These are phyloP conservation scores for Drosophila percnosoma DNA, from an alignment of 2,888 invertebrate genomes.

Conservation along the genomic window DNA sequence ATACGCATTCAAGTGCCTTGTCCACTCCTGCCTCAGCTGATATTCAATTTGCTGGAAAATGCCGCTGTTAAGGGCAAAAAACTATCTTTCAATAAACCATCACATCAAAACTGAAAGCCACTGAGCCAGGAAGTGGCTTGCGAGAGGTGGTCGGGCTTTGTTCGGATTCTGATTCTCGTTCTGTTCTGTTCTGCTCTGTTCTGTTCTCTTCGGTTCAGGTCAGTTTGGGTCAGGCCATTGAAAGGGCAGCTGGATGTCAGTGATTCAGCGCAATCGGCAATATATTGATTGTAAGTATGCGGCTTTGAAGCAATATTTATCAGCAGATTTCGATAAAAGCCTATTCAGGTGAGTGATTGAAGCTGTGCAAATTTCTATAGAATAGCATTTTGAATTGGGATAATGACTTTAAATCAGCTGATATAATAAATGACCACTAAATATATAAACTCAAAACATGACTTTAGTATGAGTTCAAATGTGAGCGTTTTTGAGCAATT, in stretches of 20 bases:
- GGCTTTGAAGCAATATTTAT: slow-evolving; percentile 62
- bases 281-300: slow-evolving; percentile 59
- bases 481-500: slow-evolving; percentile 41
- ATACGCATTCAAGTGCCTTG: slow-evolving; percentile 71
- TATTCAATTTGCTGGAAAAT: slow-evolving; percentile 81
- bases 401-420: slow-evolving; percentile 6
- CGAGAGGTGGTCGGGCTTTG: slow-evolving; percentile 16
- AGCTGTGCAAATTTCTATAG: background rate
- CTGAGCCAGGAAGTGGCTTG: slow-evolving; percentile 58
- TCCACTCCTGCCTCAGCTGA: slow-evolving; percentile 51
- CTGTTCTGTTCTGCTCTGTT: slow-evolving; percentile 15
- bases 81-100: slow-evolving; percentile 73
- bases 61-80: slow-evolving; percentile 62
- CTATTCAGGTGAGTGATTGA: slow-evolving; percentile 46
- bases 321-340: slow-evolving; percentile 50
- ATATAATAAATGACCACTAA: background rate
- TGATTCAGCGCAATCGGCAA: slow-evolving; percentile 77
- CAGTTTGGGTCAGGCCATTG: slow-evolving; percentile 7
- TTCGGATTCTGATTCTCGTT: slow-evolving; percentile 1
- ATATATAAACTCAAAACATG: background rate
- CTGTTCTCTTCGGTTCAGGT: slow-evolving; percentile 5
- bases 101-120: slow-evolving; percentile 20
- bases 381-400: slow-evolving; percentile 8
- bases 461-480: slow-evolving; percentile 14
- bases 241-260: slow-evolving; percentile 10